Evolutionary conservation across 1,140 invertebrate species (phyloP), one percentile per base, ranked within the genome.

Genomic region (Aleiodes sp.): DNA sequence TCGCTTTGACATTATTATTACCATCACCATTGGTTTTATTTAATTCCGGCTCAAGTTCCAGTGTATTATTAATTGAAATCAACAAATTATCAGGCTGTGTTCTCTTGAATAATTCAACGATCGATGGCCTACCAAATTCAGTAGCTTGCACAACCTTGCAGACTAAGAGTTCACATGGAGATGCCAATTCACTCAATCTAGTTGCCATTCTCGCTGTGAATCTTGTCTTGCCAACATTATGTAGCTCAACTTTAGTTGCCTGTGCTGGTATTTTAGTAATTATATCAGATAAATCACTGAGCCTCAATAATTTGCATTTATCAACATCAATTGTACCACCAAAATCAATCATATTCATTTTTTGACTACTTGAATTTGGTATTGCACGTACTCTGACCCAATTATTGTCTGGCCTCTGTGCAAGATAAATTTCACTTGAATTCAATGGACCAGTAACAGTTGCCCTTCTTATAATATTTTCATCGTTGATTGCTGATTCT

Each of bases 31-130:
- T 31, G 1, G 0, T 28, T 7, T 35, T 12, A 16, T 43, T 37
- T 29, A 76, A 24, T 46, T 77, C 68, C 4, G 69, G 61, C 73
- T 90, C 88, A 60, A 89, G 76, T 37, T 79, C 76, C 8, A 91
- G 82, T 26, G 88, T 88, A 65, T 87, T 86, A 80, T 91, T 91
- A 60, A 92, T 87, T 35, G 89, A 91, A 41, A 88, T 87, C 64
- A 92, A 80, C 19, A 88, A 84, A 67, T 89, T 87, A 41, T 87
- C 84, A 7, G 86, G 84, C 35, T 84, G 80, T 43, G 85, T 84
- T 76, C 90, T 82, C 71, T 88, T 90, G 73, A 90, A 91, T 33
- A 92, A 84, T 75, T 91, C 89, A 2, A 91, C 89, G 33, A 84
- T 70, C 7, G 88, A 85, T 26, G 76, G 21, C 10, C 73, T 63